Evolutionary conservation across 2,113 vertebrate genomes (phyloP).

Genomic region (Ifrita kowaldi): DNA sequence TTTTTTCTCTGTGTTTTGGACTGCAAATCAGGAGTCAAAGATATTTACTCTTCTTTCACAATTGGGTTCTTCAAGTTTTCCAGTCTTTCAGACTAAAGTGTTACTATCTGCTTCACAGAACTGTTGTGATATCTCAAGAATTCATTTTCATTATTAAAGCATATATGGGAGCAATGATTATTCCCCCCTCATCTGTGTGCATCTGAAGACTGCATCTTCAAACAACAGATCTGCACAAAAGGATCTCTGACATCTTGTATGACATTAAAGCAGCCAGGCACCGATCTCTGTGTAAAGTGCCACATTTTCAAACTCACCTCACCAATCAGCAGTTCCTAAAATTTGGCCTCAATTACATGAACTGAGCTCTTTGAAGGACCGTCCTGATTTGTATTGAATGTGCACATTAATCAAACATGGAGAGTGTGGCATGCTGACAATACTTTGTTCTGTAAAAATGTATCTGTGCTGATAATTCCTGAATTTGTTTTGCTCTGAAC

Average conservation of each 20-base stretch:
- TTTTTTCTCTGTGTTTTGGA: not conserved
- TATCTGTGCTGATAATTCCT: slow-evolving; percentile 4
- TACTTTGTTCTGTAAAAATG: slow-evolving; percentile 13
- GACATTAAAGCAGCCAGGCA: not conserved
- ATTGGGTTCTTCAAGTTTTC: not conserved
- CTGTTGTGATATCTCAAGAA: not conserved
- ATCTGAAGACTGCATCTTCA: not conserved
- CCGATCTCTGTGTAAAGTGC: not conserved
- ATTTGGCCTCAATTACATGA: slow-evolving; percentile 10
- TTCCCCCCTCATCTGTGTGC: not conserved
- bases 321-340: slow-evolving; percentile 5
- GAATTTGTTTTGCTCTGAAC: slow-evolving; percentile 3
- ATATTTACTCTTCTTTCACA: not conserved
- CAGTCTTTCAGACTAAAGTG: not conserved
- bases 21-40: not conserved
- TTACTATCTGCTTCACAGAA: not conserved
- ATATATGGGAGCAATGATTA: not conserved
- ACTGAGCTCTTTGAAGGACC: not conserved
- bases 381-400: not conserved
- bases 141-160: not conserved
- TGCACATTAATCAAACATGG: slow-evolving; percentile 37
- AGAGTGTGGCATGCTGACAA: slow-evolving; percentile 21
- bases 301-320: slow-evolving; percentile 37
- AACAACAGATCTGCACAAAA: not conserved
- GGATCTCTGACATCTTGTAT: not conserved